phyloP scores from a whole-genome alignment of 1,140 invertebrate species.

The Dendroctonus valens region DNA sequence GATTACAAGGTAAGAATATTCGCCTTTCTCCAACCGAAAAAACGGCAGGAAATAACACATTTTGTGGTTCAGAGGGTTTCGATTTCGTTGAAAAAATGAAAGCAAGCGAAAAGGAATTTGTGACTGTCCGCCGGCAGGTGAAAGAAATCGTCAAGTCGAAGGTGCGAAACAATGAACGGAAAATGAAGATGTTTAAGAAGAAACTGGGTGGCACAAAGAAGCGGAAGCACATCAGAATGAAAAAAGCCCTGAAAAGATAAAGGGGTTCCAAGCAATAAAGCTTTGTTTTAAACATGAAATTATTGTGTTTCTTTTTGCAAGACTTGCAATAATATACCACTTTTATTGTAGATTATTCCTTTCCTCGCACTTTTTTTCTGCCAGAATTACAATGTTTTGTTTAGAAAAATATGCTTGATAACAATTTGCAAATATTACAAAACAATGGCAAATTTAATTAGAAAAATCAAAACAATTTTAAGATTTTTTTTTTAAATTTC shows the following conservation, averaged over 20 bases:
- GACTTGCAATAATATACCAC: too few relatives aligned
- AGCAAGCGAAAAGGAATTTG: slow-evolving; percentile 45
- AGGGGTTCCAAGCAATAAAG: too few relatives aligned
- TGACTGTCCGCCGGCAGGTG: slow-evolving; percentile 53
- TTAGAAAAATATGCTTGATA: too few relatives aligned
- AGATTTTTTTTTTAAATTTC: too few relatives aligned
- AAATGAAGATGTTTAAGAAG: slow-evolving; percentile 51
- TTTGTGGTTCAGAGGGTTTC: slow-evolving; percentile 56
- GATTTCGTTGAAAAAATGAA: slow-evolving; percentile 55
- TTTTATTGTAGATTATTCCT: too few relatives aligned
- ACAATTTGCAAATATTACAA: too few relatives aligned
- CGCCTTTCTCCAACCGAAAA: background rate
- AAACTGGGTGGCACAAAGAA: slow-evolving; percentile 43
- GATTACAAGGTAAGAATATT: slow-evolving; percentile 58
- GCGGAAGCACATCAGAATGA: slow-evolving; percentile 40
- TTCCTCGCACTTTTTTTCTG: too few relatives aligned
- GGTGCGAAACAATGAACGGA: slow-evolving; percentile 59
- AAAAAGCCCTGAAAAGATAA: slow-evolving; percentile 42
- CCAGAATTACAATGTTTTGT: too few relatives aligned
- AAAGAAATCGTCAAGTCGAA: slow-evolving; percentile 62
- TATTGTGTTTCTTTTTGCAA: too few relatives aligned
- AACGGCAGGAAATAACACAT: background rate
- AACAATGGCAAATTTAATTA: too few relatives aligned
- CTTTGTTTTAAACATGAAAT: too few relatives aligned
- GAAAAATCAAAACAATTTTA: too few relatives aligned